These are phyloP conservation scores for Heliopora coerulea DNA, from an alignment of 92 coral and sea anemone genomes.

Conservation along the genomic window DNA sequence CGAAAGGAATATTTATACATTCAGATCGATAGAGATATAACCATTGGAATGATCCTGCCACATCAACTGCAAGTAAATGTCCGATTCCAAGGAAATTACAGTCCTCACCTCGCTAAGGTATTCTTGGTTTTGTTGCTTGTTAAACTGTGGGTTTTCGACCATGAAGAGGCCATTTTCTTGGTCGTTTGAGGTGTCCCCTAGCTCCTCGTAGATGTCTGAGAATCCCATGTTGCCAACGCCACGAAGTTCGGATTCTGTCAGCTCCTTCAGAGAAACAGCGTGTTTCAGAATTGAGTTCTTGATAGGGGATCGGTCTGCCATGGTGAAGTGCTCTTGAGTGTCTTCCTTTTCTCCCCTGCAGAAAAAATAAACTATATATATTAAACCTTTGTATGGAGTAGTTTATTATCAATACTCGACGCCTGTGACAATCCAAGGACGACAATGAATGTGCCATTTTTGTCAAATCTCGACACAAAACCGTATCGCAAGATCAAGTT, in stretches of 20 bases:
- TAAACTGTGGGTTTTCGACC: slow-evolving; percentile 28
- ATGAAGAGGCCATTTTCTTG: slow-evolving; percentile 6
- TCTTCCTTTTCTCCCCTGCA: background rate
- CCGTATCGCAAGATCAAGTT: too few relatives aligned
- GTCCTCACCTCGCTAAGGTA: slow-evolving; percentile 23
- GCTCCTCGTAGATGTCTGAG: background rate
- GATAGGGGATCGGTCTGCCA: slow-evolving; percentile 23
- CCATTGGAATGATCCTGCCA: too few relatives aligned
- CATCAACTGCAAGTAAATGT: too few relatives aligned
- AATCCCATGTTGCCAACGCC: slow-evolving; percentile 8
- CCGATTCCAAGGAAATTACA: too few relatives aligned
- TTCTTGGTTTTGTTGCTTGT: background rate
- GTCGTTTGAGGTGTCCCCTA: background rate
- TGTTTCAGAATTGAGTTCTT: slow-evolving; percentile 6
- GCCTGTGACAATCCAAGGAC: too few relatives aligned
- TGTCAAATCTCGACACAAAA: too few relatives aligned
- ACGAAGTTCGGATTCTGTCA: slow-evolving; percentile 30
- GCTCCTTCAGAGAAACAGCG: slow-evolving; percentile 24
- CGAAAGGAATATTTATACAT: too few relatives aligned
- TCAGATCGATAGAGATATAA: too few relatives aligned
- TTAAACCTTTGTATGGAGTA: too few relatives aligned
- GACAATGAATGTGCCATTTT: too few relatives aligned
- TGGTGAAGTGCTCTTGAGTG: background rate
- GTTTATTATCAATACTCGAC: too few relatives aligned
- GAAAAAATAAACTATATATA: too few relatives aligned